Conservation (phyloP, 2,888 invertebrate species). For the Brachyptera putata region DNA sequence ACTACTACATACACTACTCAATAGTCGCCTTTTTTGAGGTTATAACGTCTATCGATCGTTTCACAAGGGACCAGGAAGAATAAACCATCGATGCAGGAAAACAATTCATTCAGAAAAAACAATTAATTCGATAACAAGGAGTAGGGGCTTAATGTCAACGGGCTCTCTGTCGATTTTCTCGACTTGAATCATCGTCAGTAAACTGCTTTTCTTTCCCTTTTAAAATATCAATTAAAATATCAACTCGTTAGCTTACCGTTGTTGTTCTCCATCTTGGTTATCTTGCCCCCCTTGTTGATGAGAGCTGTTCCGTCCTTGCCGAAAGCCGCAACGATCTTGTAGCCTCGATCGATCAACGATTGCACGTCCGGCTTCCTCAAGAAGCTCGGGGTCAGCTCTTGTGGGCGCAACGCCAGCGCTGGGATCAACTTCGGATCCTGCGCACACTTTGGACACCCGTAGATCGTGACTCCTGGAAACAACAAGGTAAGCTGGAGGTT, state of each 20-base stretch:
- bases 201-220: no score
- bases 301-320: not conserved
- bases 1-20: no score
- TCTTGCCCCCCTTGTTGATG: not conserved
- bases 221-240: not conserved
- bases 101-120: no score
- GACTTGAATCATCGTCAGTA: no score
- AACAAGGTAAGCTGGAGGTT: no score
- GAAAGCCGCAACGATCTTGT: not conserved
- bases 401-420: not conserved
- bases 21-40: no score
- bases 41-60: no score
- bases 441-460: slow-evolving; percentile 49
- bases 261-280: not conserved
- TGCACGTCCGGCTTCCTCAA: not conserved
- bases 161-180: no score
- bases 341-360: not conserved
- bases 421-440: slow-evolving; percentile 40
- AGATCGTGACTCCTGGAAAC: slow-evolving; percentile 32
- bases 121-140: no score
- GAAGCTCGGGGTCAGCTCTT: slow-evolving; percentile 17
- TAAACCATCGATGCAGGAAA: no score
- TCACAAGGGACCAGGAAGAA: no score
- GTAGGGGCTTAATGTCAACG: no score
- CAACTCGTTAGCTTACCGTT: not conserved